Evolutionary conservation across 2,113 vertebrate genomes (phyloP).

Genomic region (Stigmatopora argus): DNA sequence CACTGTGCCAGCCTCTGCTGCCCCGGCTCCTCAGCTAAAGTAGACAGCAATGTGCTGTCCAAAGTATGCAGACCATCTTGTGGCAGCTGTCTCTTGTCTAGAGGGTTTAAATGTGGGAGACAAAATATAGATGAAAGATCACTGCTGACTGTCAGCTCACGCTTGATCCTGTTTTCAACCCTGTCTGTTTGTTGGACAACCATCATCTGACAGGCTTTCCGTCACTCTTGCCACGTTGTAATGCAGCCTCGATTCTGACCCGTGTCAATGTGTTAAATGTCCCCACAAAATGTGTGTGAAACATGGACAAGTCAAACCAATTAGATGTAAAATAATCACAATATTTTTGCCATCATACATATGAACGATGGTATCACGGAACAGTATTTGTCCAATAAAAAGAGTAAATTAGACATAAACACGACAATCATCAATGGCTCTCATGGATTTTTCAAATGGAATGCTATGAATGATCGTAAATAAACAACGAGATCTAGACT

Average conservation of each 20-base stretch:
- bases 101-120: slow-evolving; percentile 19
- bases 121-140: slow-evolving; percentile 15
- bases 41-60: slow-evolving; percentile 22
- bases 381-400: no score
- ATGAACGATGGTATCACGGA: no score
- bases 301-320: no score
- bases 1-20: slow-evolving; percentile 24
- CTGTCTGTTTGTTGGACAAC: slow-evolving; percentile 26
- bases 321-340: no score
- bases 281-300: neutral
- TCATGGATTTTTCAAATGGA: no score
- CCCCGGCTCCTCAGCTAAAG: slow-evolving; percentile 38
- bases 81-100: slow-evolving; percentile 44
- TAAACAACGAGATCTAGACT: no score
- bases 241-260: neutral
- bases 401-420: no score
- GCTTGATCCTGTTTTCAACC: slow-evolving; percentile 20
- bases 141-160: slow-evolving; percentile 12
- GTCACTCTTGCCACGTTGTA: neutral
- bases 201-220: slow-evolving; percentile 17
- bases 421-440: no score
- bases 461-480: no score
- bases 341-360: no score
- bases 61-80: slow-evolving; percentile 19
- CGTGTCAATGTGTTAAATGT: neutral